Percentiles rank a stretch among this genome's conserved stretches.
Conservation (phyloP, 2,113 vertebrate species). For the Bolborhynchus lineola region DNA sequence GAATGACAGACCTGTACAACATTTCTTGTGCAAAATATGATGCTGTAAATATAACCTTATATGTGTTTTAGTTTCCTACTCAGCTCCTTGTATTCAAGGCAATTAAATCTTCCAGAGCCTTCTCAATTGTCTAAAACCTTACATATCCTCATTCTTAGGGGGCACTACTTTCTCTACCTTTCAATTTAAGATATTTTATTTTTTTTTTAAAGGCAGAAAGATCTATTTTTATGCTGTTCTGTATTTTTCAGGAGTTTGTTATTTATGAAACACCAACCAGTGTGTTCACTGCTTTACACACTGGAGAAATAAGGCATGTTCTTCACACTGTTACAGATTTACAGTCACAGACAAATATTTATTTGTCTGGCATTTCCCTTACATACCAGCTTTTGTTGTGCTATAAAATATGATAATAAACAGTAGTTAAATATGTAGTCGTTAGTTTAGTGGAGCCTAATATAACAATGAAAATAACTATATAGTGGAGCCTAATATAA, state of each 20-base stretch:
- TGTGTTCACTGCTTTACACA: not conserved
- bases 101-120: not conserved
- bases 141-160: not conserved
- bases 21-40: not conserved
- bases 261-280: not conserved
- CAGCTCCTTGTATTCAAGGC: not conserved
- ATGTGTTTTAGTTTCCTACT: not conserved
- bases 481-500: not conserved
- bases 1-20: not conserved
- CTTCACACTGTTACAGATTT: not conserved
- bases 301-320: not conserved
- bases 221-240: not conserved
- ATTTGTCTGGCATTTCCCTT: not conserved
- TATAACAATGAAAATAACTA: not conserved
- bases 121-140: not conserved
- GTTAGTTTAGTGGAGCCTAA: not conserved
- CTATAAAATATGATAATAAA: not conserved
- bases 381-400: not conserved
- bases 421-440: not conserved
- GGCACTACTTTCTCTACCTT: not conserved
- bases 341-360: not conserved
- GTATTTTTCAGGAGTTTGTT: not conserved
- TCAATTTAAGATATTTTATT: not conserved
- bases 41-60: not conserved
- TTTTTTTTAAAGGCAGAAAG: not conserved